Base-by-base conservation (phyloP, 2,888 invertebrate species). In the Pantelozetes paolii region DNA sequence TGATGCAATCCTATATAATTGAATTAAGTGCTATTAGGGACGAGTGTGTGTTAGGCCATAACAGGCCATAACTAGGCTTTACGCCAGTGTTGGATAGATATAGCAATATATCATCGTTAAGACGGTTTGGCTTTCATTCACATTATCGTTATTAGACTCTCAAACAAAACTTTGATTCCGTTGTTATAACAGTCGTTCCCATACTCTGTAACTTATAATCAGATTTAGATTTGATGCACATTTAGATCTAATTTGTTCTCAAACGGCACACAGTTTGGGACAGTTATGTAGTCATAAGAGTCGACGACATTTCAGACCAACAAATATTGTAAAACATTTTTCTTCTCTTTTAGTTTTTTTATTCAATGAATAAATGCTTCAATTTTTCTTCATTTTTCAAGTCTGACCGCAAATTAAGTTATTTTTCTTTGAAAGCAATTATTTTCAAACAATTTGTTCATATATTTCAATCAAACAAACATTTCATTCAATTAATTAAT, bases 1-100 rank as follows among this genome's bases (percentile, higher is more conserved):
- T 67, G 67, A 67, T 40, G 67, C 67, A 67, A 67, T 67, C 40
- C 67, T 36, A 40, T 67, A 67, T 40, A 67, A 67, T 67, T 67
- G 40, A 67, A 67, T 67, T 67, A 67, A 67, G 42, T 36, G 67
- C 67, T 67, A 67, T 67, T 67, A 67, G 67, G 23, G 42, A 67
- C 13, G 67, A 67, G 32, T 67, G 67, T 67, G 40, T 67, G 67
- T 67, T 36, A 23, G 67, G 40, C 67, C 67, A 67, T 67, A n/a
- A n/a, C n/a, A n/a, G n/a, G n/a, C n/a, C n/a, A n/a, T n/a, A 67
- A 67, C 67, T 67, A 67, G 36, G n/a, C 40, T 40, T 59, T 59
- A 67, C 36, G 40, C n/a, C 40, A 40, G 28, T 23, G 20, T 1
- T n/a, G 13, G 67, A 67, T 36, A 36, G 42, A 67, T 67, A 67